These are phyloP conservation scores for Neofelis nebulosa DNA, from an alignment of 2,113 vertebrate genomes.

Conservation along the genomic window DNA sequence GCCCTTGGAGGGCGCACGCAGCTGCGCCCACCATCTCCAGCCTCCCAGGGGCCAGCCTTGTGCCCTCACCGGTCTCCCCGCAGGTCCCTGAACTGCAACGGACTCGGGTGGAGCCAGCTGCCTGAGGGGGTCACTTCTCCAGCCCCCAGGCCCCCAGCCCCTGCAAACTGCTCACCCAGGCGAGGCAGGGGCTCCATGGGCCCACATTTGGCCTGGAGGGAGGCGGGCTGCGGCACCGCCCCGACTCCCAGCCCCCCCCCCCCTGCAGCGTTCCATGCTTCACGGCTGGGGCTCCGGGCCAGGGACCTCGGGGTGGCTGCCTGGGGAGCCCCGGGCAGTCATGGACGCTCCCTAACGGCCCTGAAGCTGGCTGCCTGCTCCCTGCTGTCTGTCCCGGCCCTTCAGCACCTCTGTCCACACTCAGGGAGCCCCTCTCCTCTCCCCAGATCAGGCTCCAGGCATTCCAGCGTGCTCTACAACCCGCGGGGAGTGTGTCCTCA, in stretches of 20 bases:
- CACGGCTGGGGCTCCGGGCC: not conserved
- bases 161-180: not conserved
- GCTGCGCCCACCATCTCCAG: not conserved
- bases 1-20: not conserved
- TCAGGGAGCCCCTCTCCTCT: not conserved
- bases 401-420: not conserved
- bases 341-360: not conserved
- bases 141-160: not conserved
- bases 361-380: not conserved
- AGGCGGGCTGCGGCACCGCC: not conserved
- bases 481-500: not conserved
- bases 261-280: not conserved
- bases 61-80: not conserved
- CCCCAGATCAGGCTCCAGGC: not conserved
- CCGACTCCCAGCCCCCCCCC: not conserved
- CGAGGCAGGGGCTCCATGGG: not conserved
- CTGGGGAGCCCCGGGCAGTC: not conserved
- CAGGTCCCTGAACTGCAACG: not conserved
- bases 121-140: not conserved
- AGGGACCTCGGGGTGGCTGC: not conserved
- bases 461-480: fast-evolving
- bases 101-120: not conserved
- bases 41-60: not conserved
- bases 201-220: fast-evolving
- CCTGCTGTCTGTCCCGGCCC: not conserved